These are phyloP conservation scores for Scrobipalpa costella DNA, from an alignment of 2,888 invertebrate species.

Conservation along the genomic window DNA sequence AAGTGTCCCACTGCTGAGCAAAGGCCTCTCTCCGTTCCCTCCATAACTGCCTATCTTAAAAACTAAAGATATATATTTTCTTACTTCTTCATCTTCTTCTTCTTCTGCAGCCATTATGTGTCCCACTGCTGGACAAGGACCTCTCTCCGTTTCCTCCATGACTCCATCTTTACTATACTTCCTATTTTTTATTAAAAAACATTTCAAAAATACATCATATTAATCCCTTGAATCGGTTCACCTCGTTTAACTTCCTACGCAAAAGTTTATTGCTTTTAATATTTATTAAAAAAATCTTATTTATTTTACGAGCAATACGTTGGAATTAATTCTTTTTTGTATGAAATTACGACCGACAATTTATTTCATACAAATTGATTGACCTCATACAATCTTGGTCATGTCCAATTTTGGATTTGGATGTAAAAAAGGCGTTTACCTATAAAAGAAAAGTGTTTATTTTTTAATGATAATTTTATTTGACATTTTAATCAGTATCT, in stretches of 20 bases:
- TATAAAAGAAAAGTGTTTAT: neutral
- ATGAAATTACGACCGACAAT: neutral
- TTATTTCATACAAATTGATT: conserved; percentile 12
- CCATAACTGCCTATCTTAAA: no score
- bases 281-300: conserved; percentile 11
- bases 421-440: neutral
- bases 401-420: conserved; percentile 11
- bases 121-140: no score
- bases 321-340: conserved; percentile 2
- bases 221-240: conserved; percentile 1
- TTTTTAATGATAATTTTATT: conserved; percentile 6
- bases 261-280: neutral
- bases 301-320: conserved; percentile 11
- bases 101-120: no score
- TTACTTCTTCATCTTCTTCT: no score
- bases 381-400: conserved; percentile 8
- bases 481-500: conserved; percentile 17
- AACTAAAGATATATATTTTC: no score
- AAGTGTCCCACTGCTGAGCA: no score
- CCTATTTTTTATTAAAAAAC: no score
- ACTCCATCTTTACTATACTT: no score
- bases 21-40: no score
- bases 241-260: conserved; percentile 9
- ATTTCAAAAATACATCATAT: neutral
- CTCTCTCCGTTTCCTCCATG: no score